A percentile compares a stretch with the other conserved stretches of the same genome.
phyloP scores from a whole-genome alignment of 2,113 vertebrate species.

The Cacatua alba region DNA sequence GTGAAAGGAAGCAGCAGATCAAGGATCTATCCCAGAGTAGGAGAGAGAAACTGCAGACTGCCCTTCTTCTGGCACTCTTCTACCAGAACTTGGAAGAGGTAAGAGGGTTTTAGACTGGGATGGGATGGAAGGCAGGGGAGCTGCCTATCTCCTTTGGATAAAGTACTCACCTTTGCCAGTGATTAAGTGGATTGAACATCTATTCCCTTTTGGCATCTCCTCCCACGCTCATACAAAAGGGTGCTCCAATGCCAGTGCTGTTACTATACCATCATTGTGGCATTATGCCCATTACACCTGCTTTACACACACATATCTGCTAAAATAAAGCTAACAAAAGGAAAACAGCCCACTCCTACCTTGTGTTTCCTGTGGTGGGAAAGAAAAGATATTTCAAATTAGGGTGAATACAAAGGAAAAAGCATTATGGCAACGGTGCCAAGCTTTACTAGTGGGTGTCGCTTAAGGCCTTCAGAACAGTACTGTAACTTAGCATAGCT shows the following conservation, averaged over 20 bases:
- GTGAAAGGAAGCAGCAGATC: slow-evolving; percentile 69
- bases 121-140: background rate
- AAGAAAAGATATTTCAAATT: background rate
- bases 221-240: background rate
- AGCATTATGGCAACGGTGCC: background rate
- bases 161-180: background rate
- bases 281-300: background rate
- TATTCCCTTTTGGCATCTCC: background rate
- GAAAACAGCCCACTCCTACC: background rate
- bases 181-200: background rate
- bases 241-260: background rate
- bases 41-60: slow-evolving; percentile 75
- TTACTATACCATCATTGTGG: background rate
- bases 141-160: background rate
- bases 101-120: background rate
- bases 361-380: background rate
- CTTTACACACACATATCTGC: background rate
- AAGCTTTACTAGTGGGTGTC: background rate
- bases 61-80: slow-evolving; percentile 78
- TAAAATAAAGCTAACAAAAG: background rate
- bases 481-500: background rate
- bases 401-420: background rate
- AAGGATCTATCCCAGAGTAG: slow-evolving; percentile 77
- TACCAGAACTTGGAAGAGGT: slow-evolving; percentile 81
- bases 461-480: background rate